phyloP scores from a whole-genome alignment of 2,113 vertebrate species.

The Malurus elegans region DNA sequence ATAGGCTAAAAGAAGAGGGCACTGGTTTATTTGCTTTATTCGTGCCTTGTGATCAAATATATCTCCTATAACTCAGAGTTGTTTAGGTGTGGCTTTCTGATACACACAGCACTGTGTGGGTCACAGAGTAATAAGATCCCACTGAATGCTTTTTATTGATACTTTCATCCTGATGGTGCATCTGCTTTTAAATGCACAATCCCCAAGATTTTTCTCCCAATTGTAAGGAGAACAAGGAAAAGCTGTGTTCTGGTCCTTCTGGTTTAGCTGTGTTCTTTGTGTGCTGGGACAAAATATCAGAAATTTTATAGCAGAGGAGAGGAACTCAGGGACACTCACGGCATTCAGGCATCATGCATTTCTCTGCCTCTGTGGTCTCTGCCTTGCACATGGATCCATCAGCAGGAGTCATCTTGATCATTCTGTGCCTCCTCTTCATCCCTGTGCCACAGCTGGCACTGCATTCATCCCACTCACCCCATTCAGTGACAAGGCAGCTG shows the following conservation, averaged over 20 bases:
- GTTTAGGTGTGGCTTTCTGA: not conserved
- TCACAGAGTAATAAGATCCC: not conserved
- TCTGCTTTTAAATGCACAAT: not conserved
- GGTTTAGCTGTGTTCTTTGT: not conserved
- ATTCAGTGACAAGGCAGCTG: slow-evolving; percentile 95
- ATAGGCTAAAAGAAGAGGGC: not conserved
- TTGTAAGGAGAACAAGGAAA: not conserved
- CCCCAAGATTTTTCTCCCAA: too few species aligned
- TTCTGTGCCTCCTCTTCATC: slow-evolving; percentile 89
- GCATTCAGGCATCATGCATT: slow-evolving; percentile 99
- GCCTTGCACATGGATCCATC: slow-evolving; percentile 93
- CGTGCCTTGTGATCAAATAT: not conserved
- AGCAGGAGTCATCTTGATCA: slow-evolving; percentile 93
- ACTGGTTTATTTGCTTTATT: not conserved
- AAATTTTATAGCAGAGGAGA: not conserved
- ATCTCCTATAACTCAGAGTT: not conserved
- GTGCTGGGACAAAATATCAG: not conserved
- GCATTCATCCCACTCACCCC: slow-evolving; percentile 96
- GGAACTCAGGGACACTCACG: slow-evolving; percentile 78
- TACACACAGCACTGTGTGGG: not conserved
- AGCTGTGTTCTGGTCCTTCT: not conserved
- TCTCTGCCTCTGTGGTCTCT: slow-evolving; percentile 91
- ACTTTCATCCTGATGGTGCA: not conserved
- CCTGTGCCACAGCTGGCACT: slow-evolving; percentile 94
- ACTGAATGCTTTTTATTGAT: not conserved